Base-by-base conservation (phyloP, 2,113 vertebrate genomes). In the Brachyhypopomus gauderio region DNA sequence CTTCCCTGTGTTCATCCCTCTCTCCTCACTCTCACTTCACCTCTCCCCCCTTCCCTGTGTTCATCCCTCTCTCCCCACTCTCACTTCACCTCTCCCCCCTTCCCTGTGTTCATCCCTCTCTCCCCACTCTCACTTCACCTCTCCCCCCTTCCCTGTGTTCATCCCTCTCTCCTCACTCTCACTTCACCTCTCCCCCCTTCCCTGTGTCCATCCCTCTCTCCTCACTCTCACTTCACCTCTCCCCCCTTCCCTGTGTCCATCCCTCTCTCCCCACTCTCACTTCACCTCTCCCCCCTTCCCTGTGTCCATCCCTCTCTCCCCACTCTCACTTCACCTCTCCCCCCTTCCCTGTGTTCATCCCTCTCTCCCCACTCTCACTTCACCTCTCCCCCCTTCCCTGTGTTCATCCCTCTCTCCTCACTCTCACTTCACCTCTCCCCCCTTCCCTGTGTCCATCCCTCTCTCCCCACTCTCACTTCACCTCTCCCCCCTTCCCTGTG, bases 11-110 rank as follows among this genome's bases (percentile, higher is more conserved):
- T 41, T 3, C 45, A 8, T 11, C 45, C 9, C 22, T 52, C n/a
- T n/a, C 73, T 55, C 30, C 73, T 72, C 67, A 55, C 48, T 48
- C 36, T 76, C 59, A 20, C 9, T 3, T 41, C 41, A 4, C 9
- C 41, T 41, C 38, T 48, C 76, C 25, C 48, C 48, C 77, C 71
- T 30, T 79, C 71, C 66, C 72, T 8, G 41, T 8, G 41, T 41
- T 3, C 45, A 8, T 11, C 45, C 9, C 22, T 52, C n/a, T n/a
- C 73, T 55, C 30, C 73, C 62, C 67, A 55, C 48, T 48, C 36
- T 76, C 59, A 20, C 9, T 3, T 41, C 41, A 4, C 9, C 41
- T 41, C 38, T 48, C 76, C 25, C 48, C 48, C 77, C 71, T 30
- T 79, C 71, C 66, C 72, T 8, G 41, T 8, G 41, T 41, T 3